Conservation (phyloP, 2,113 vertebrate species). For the Larimichthys crocea region DNA sequence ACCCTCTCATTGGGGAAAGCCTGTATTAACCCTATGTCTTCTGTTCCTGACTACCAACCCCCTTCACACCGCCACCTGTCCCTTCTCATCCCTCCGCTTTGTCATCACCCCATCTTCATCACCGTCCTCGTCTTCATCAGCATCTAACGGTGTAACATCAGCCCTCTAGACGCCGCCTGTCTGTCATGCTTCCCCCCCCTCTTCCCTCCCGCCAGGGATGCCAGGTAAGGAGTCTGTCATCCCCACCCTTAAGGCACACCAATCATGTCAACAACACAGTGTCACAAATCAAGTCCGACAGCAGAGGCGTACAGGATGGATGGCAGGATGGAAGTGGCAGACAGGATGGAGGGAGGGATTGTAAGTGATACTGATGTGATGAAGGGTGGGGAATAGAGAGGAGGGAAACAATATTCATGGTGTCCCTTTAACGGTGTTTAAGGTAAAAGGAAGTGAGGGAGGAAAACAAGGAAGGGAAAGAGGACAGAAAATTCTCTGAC, state of each 20-base stretch:
- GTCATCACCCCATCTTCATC: slow-evolving; percentile 71
- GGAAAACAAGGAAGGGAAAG: not conserved
- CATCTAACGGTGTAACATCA: slow-evolving; percentile 78
- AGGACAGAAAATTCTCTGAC: slow-evolving; percentile 7
- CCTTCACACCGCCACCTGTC: slow-evolving; percentile 45
- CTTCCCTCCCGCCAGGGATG: slow-evolving; percentile 10
- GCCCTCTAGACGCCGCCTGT: slow-evolving; percentile 69
- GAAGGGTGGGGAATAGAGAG: not conserved
- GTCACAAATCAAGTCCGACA: slow-evolving; percentile 52
- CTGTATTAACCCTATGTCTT: slow-evolving; percentile 60
- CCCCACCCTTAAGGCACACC: slow-evolving; percentile 52
- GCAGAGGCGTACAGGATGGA: slow-evolving; percentile 23
- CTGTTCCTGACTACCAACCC: slow-evolving; percentile 53
- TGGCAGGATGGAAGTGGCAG: slow-evolving; percentile 36
- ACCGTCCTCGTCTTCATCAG: slow-evolving; percentile 71
- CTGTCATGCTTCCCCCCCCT: slow-evolving; percentile 60
- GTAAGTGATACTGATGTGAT: slow-evolving; percentile 39
- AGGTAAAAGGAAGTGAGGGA: slow-evolving; percentile 1
- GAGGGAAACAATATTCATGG: not conserved
- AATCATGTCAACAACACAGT: slow-evolving; percentile 57
- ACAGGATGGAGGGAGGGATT: slow-evolving; percentile 29
- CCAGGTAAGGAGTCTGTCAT: slow-evolving; percentile 81
- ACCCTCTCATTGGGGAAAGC: not conserved
- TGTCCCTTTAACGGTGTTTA: not conserved
- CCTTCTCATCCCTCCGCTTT: slow-evolving; percentile 57